Percentiles rank a stretch among this genome's conserved stretches.
Evolutionary conservation across 1,140 invertebrate genomes (phyloP).

Genomic region (Ceratina calcarata): DNA sequence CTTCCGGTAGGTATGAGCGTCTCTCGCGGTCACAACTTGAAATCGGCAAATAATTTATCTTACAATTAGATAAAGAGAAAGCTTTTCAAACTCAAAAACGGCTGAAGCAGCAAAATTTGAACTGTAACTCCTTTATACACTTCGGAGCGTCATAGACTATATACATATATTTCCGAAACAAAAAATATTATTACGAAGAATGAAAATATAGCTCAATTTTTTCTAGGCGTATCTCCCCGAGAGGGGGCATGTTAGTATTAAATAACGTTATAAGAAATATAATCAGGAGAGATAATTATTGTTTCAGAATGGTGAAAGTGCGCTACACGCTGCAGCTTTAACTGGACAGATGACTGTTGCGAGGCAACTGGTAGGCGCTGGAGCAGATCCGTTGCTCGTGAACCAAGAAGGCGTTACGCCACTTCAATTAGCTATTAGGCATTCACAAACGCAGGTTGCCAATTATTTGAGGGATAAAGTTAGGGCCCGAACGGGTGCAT

Average conservation of each 20-base stretch:
- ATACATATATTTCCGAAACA: not conserved
- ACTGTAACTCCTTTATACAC: too few relatives aligned
- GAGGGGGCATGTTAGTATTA: not conserved
- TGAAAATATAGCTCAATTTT: not conserved
- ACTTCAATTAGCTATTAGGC: conserved; percentile 83
- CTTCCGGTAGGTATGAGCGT: conserved; percentile 85
- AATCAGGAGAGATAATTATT: not conserved
- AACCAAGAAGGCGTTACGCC: conserved; percentile 87
- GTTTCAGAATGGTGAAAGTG: conserved; percentile 93
- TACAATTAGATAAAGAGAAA: not conserved
- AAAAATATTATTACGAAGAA: not conserved
- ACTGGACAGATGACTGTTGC: conserved; percentile 92
- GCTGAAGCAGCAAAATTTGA: not conserved
- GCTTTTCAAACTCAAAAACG: not conserved
- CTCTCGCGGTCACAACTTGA: not conserved
- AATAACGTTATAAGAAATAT: not conserved
- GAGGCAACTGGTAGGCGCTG: conserved; percentile 87
- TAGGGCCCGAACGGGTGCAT: conserved; percentile 66
- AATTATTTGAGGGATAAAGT: conserved; percentile 82
- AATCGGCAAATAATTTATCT: not conserved
- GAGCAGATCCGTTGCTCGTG: conserved; percentile 84
- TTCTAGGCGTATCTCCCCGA: too few relatives aligned
- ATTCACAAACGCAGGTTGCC: conserved; percentile 82
- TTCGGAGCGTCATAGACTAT: too few relatives aligned
- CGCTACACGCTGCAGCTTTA: conserved; percentile 93